These are phyloP conservation scores for Dryobota labecula DNA, from an alignment of 2,888 invertebrate species.

Conservation along the genomic window DNA sequence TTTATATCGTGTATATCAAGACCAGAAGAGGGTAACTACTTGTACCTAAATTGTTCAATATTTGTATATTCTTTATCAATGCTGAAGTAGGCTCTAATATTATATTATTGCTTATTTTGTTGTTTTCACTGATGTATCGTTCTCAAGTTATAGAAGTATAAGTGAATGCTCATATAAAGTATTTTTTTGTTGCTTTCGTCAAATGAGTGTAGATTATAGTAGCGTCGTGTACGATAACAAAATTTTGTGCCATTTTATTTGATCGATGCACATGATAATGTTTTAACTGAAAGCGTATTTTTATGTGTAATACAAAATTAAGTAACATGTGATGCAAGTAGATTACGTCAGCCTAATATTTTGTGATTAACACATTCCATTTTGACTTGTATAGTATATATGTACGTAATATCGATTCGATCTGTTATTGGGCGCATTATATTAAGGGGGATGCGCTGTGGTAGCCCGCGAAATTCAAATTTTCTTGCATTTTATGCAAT, in stretches of 20 bases:
- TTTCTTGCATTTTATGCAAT: too few species aligned
- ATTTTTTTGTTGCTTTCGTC: slow-evolving; percentile 59
- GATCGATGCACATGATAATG: slow-evolving; percentile 77
- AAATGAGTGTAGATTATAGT: slow-evolving; percentile 61
- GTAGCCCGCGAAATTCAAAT: too few species aligned
- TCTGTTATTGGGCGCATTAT: slow-evolving; percentile 46
- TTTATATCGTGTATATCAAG: slow-evolving; percentile 61
- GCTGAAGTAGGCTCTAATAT: slow-evolving; percentile 39
- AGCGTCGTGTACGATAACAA: slow-evolving; percentile 78
- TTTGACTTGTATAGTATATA: slow-evolving; percentile 58
- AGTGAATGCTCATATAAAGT: slow-evolving; percentile 33
- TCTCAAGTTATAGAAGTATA: slow-evolving; percentile 36
- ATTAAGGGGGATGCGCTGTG: too few species aligned
- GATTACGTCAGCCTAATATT: slow-evolving; percentile 61
- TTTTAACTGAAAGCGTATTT: slow-evolving; percentile 60
- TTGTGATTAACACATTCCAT: slow-evolving; percentile 86
- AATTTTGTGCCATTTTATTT: slow-evolving; percentile 86
- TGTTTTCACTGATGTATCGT: slow-evolving; percentile 37
- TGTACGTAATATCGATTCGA: slow-evolving; percentile 46
- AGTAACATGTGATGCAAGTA: slow-evolving; percentile 62
- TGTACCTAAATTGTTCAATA: slow-evolving; percentile 68
- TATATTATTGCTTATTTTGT: slow-evolving; percentile 40
- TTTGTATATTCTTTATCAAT: slow-evolving; percentile 51
- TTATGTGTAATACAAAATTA: slow-evolving; percentile 59
- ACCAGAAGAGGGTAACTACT: slow-evolving; percentile 62